These are phyloP conservation scores for Trachythela sp. DNA, from an alignment of 64 coral and sea anemone species.

Conservation along the genomic window DNA sequence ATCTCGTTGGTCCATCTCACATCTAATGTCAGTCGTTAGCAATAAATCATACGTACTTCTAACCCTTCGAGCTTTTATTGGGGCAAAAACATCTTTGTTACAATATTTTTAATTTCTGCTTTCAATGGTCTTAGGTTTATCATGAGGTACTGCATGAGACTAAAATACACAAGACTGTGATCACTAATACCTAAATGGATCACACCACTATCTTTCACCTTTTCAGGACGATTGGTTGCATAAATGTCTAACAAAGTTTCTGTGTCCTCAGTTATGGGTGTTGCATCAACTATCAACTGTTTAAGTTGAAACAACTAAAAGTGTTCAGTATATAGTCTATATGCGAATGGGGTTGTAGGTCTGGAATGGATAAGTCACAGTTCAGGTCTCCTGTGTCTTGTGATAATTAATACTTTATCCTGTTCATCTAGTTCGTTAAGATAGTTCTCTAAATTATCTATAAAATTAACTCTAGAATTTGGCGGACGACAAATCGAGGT, in stretches of 20 bases:
- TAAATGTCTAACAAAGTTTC: conserved; percentile 46
- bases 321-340: no score
- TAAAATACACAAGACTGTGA: conserved; percentile 33
- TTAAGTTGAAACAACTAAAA: conserved; percentile 30
- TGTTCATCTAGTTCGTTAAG: neutral
- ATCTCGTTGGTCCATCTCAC: no score
- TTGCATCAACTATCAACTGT: conserved; percentile 43
- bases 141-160: conserved; percentile 6
- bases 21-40: conserved; percentile 25
- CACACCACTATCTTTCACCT: conserved; percentile 45
- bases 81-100: conserved; percentile 24
- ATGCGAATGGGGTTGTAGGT: conserved; percentile 19
- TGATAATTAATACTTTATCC: conserved; percentile 41
- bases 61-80: conserved; percentile 18
- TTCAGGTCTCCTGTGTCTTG: no score
- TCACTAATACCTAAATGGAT: conserved; percentile 25
- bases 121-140: neutral
- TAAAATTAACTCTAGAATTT: conserved; percentile 26
- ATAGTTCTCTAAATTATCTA: neutral
- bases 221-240: no score
- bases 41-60: conserved; percentile 24
- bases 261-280: conserved; percentile 35
- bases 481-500: conserved; percentile 26
- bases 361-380: no score
- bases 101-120: conserved; percentile 38